Evolutionary conservation across 1,140 invertebrate genomes (phyloP), one percentile per base, ranked within the genome.

Genomic region (Thalassaphorura encarpata): DNA sequence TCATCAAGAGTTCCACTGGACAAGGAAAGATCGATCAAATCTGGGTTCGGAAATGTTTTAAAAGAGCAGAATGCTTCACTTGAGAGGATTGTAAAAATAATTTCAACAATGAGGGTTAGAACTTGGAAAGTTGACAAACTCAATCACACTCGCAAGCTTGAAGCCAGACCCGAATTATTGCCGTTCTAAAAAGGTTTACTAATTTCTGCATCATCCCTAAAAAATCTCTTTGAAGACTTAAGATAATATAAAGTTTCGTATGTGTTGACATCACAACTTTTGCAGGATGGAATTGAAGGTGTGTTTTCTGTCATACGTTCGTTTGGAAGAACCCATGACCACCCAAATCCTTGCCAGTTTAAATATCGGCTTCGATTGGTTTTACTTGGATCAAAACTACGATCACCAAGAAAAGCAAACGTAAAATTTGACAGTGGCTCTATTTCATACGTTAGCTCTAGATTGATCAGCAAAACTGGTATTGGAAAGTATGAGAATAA

Each of bases 101-200:
- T 61, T 5, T 13, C 24, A 27, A 27, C 41, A 8, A 31, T 49
- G 41, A 39, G 21, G 26, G 48, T 40, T 19, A n/a, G n/a, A n/a
- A n/a, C n/a, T n/a, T n/a, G n/a, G n/a, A n/a, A n/a, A n/a, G 6
- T 23, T 15, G 33, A 8, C 16, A 49, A 36, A 18, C 19, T 19
- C 8, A n/a, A 36, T n/a, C 8, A 36, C 8, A 36, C 8, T n/a
- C 8, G 26, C 19, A 24, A 23, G 49, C 48, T 16, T 18, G 2
- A 31, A 19, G 11, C 19, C 2, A 45, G 23, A 33, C 33, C 42
- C n/a, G 27, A 6, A 42, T 6, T 50, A 11, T 28, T 51, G n/a
- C 4, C 64, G 3, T 66, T 58, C 43, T 59, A 65, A 52, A 43
- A 51, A 43, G 64, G 60, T 26, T 42, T 60, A 8, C 11, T 66